A percentile compares a stretch with the other conserved stretches of the same genome.
These are phyloP conservation scores for Oxyscelio sp. DNA, from an alignment of 2,888 invertebrate species.

Conservation along the genomic window DNA sequence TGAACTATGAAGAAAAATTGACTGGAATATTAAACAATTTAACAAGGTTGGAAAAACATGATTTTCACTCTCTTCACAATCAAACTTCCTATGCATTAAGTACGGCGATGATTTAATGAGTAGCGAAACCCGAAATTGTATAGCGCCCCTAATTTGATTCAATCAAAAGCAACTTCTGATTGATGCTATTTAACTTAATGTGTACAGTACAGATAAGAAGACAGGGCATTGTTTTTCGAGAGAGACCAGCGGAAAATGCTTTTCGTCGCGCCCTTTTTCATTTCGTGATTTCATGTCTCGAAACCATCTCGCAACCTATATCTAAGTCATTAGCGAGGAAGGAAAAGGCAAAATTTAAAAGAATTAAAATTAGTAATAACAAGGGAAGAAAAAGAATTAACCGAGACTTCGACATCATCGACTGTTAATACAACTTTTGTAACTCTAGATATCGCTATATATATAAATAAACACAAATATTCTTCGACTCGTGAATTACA, in stretches of 20 bases:
- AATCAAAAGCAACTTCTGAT: neutral
- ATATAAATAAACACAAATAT: constrained; percentile 61
- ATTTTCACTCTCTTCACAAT: neutral
- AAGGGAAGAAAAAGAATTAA: constrained; percentile 11
- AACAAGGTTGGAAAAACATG: too few species aligned
- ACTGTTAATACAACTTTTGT: constrained; percentile 64
- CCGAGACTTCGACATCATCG: constrained; percentile 63
- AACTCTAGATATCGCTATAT: constrained; percentile 66
- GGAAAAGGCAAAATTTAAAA: constrained; percentile 23
- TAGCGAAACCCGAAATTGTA: constrained; percentile 22
- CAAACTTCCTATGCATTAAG: constrained; percentile 1
- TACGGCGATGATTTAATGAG: neutral
- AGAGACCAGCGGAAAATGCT: constrained; percentile 11
- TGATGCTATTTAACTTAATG: constrained; percentile 12
- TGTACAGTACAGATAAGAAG: constrained; percentile 54
- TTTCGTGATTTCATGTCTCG: constrained; percentile 67
- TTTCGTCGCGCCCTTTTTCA: constrained; percentile 4
- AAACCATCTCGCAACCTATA: constrained; percentile 62
- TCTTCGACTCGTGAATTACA: constrained; percentile 64
- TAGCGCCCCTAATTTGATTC: constrained; percentile 21
- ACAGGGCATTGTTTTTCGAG: constrained; percentile 56
- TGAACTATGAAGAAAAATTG: too few species aligned
- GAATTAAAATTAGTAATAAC: neutral
- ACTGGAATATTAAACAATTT: too few species aligned
- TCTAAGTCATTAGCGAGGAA: constrained; percentile 71